Percentiles rank a stretch among this genome's conserved stretches.
phyloP scores from a whole-genome alignment of 2,888 invertebrate genomes.

The Athalia rosae region DNA sequence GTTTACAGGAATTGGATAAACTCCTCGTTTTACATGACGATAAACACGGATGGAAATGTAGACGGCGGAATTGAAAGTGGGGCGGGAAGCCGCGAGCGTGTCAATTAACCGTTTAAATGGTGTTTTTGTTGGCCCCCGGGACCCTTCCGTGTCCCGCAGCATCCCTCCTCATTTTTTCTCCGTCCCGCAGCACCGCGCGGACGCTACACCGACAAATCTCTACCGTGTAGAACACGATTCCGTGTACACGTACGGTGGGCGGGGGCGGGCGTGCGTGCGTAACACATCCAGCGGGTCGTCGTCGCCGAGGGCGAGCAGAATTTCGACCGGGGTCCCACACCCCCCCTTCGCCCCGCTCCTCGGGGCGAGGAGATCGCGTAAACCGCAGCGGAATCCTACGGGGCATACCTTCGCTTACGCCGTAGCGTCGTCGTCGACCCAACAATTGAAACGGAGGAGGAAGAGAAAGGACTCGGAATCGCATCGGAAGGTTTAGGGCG shows the following conservation, averaged over 20 bases:
- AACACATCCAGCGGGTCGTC: conserved; percentile 20
- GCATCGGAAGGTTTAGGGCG: conserved; percentile 48
- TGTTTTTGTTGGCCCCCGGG: conserved; percentile 12
- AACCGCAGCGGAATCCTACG: not conserved
- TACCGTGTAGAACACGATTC: conserved; percentile 35
- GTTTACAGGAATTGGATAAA: not conserved
- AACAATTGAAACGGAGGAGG: conserved; percentile 42
- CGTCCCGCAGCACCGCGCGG: not conserved
- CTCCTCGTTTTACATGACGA: not conserved
- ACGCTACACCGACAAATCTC: conserved; percentile 34
- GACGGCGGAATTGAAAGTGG: not conserved
- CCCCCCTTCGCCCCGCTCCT: not conserved
- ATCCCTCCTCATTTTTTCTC: not conserved
- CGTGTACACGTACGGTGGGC: too few species aligned
- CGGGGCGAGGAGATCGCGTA: conserved; percentile 23
- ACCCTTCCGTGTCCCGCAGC: conserved; percentile 5
- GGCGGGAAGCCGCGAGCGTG: conserved; percentile 2
- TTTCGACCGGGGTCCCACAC: not conserved
- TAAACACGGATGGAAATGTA: not conserved
- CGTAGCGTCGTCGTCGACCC: too few species aligned
- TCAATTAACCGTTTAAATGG: conserved; percentile 33
- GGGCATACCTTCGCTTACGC: too few species aligned
- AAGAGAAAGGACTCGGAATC: conserved; percentile 51
- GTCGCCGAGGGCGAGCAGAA: conserved; percentile 35
- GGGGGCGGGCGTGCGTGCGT: conserved; percentile 27